Conservation (phyloP, 2,113 vertebrate genomes). For the Prolemur simus region DNA sequence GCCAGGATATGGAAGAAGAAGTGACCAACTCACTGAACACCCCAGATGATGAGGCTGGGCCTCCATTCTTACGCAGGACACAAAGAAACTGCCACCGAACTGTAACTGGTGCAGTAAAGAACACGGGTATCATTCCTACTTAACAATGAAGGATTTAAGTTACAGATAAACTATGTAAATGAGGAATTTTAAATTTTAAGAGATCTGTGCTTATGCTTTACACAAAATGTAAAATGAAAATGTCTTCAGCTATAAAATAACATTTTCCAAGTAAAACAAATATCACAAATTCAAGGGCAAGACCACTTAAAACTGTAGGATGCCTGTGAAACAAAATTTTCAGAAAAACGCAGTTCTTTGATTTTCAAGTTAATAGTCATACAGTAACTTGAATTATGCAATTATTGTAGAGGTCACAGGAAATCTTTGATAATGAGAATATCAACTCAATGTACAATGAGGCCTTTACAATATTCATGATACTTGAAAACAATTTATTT, state of each 20-base stretch:
- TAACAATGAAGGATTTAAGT: not conserved
- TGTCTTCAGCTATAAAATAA: not conserved
- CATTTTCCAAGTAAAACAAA: constrained; percentile 28
- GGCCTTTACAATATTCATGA: constrained; percentile 15
- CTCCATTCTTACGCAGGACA: not conserved
- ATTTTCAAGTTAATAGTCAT: constrained; percentile 39
- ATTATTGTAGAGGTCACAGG: not conserved
- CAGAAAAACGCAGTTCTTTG: not conserved
- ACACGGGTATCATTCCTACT: not conserved
- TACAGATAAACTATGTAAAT: not conserved
- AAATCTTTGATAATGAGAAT: not conserved
- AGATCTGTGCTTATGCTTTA: not conserved
- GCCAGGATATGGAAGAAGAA: not conserved
- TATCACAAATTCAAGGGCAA: constrained; percentile 39
- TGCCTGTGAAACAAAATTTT: constrained; percentile 1
- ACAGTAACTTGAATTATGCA: constrained; percentile 35
- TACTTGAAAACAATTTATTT: constrained; percentile 39
- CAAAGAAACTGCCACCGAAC: not conserved
- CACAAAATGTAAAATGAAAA: constrained; percentile 29
- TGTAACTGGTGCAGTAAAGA: not conserved
- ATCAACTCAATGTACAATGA: not conserved
- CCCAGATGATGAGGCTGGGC: not conserved
- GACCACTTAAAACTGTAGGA: constrained; percentile 16
- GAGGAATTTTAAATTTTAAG: constrained; percentile 5
- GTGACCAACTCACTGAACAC: not conserved